Percentiles rank a stretch among this genome's conserved stretches.
These are phyloP conservation scores for Haemorhous mexicanus DNA, from an alignment of 2,113 vertebrate genomes.

Conservation along the genomic window DNA sequence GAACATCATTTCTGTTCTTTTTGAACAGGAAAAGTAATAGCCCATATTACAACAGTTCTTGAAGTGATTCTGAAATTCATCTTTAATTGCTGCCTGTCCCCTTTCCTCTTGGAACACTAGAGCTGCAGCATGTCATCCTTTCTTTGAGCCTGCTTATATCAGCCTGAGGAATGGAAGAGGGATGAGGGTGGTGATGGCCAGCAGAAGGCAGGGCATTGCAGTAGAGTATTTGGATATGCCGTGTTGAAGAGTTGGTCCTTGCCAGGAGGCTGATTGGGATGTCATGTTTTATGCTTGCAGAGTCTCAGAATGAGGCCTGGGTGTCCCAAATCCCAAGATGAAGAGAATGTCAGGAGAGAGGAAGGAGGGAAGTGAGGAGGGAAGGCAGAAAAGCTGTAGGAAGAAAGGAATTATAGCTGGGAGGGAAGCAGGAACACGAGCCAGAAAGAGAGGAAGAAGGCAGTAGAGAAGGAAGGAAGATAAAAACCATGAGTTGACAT, in stretches of 20 bases:
- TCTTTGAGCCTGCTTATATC: not conserved
- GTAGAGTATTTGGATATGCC: not conserved
- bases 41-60: not conserved
- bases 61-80: not conserved
- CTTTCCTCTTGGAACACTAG: not conserved
- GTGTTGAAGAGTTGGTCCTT: not conserved
- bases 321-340: not conserved
- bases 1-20: not conserved
- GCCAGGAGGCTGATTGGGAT: not conserved
- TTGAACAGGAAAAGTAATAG: not conserved
- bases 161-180: not conserved
- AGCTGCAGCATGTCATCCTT: no score
- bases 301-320: not conserved
- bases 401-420: no score
- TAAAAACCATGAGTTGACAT: not conserved
- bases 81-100: not conserved
- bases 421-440: rapidly evolving
- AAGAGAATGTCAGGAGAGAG: not conserved
- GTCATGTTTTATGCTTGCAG: not conserved
- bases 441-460: not conserved
- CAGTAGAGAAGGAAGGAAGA: not conserved
- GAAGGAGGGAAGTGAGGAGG: no score
- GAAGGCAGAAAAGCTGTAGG: not conserved
- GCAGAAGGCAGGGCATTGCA: not conserved
- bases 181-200: not conserved